A percentile compares a stretch with the other conserved stretches of the same genome.
Evolutionary conservation across 2,113 vertebrate genomes (phyloP).

Genomic region (Hymenochirus boettgeri): DNA sequence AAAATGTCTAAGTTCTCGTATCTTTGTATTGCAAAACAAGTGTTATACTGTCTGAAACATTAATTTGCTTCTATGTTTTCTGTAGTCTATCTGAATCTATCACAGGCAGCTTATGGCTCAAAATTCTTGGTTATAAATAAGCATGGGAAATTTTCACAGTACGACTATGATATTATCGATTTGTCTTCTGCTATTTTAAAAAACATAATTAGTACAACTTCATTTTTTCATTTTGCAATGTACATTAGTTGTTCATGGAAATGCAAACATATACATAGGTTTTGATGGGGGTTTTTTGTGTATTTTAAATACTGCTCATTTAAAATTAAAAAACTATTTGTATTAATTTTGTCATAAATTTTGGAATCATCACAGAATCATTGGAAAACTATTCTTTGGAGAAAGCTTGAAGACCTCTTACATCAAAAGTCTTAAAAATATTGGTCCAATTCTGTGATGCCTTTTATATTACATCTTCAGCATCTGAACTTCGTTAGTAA

Average conservation of each 20-base stretch:
- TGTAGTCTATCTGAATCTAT: too few relatives aligned
- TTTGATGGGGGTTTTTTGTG: slow-evolving; percentile 9
- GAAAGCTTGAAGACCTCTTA: slow-evolving; percentile 47
- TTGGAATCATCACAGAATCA: slow-evolving; percentile 50
- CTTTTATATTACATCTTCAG: slow-evolving; percentile 50
- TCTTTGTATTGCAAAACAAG: too few relatives aligned
- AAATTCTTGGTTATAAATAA: slow-evolving; percentile 43
- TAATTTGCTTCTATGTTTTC: too few relatives aligned
- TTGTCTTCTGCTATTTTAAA: slow-evolving; percentile 20
- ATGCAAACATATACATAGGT: slow-evolving; percentile 47
- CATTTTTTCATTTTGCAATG: slow-evolving; percentile 26
- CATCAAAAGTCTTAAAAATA: slow-evolving; percentile 53
- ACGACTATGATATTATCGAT: slow-evolving; percentile 44
- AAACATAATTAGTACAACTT: slow-evolving; percentile 34
- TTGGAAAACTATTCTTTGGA: slow-evolving; percentile 50
- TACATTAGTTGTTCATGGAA: slow-evolving; percentile 29
- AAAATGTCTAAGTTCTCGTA: slow-evolving; percentile 8
- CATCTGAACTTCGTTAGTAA: slow-evolving; percentile 54
- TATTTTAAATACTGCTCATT: slow-evolving; percentile 60
- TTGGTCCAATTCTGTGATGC: slow-evolving; percentile 52
- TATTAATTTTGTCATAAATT: slow-evolving; percentile 51
- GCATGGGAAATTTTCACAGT: slow-evolving; percentile 64
- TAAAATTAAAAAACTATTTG: not conserved
- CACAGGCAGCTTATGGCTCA: slow-evolving; percentile 59
- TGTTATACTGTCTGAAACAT: too few relatives aligned